Base-by-base conservation (phyloP, 2,888 invertebrate species). In the Callyntrura sp. region DNA sequence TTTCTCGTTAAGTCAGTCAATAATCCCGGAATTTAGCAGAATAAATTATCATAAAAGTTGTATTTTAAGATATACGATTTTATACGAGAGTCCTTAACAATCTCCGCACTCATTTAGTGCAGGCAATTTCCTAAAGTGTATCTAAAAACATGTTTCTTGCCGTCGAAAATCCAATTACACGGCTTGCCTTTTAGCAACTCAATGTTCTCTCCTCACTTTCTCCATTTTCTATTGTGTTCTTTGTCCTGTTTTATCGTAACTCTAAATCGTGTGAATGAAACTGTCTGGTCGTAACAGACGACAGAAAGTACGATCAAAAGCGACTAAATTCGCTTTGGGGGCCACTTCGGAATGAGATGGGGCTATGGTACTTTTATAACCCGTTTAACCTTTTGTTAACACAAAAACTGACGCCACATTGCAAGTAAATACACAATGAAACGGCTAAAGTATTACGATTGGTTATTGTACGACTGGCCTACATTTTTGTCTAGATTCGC, bases 91-190 rank as follows among this genome's bases (percentile, higher is more conserved):
- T 28, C 8, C 35, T 28, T 65, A 65, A 12, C 28, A 35, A 28
- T 65, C 65, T 60, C 23, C 17, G 35, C 43, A 73, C 12, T 45
- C 70, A 17, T 45, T 45, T 20, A 17, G 20, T 45, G 17, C 45
- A 73, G 45, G 11, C 45, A 45, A 73, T 43, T 73, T 73, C 17
- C 45, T 73, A 45, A 12, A 17, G 45, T 73, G 43, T 73, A 35
- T 20, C 70, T 25, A 73, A 73, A n/a, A 73, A 73, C 70, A 17
- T 45, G 70, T 45, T 68, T 62, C 45, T 73, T 73, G 70, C 45
- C 45, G 45, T 20, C 8, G 9, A 43, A 73, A n/a, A 45, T 20
- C 70, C 45, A 43, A 14, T 43, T 20, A 73, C 70, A 73, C 45
- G 70, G 23, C 45, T 73, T 73, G 25, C 70, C 70, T 73, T 73